A percentile compares a stretch with the other conserved stretches of the same genome.
These are phyloP conservation scores for Rotaria socialis DNA, from an alignment of 2,888 invertebrate genomes.

Conservation along the genomic window DNA sequence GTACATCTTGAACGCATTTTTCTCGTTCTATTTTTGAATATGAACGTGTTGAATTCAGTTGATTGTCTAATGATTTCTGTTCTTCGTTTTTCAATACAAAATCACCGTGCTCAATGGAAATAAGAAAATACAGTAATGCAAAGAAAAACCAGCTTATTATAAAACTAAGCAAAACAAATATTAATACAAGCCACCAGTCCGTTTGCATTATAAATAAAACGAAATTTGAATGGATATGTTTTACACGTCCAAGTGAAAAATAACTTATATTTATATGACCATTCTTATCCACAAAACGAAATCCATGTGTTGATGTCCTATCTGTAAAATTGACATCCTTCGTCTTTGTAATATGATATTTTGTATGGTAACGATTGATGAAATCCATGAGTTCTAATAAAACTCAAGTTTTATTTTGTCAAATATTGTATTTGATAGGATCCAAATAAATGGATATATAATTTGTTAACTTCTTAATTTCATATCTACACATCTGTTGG, in stretches of 20 bases:
- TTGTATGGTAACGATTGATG: background rate
- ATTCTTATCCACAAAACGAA: background rate
- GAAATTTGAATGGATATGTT: background rate
- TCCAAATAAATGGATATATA: background rate
- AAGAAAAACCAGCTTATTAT: slow-evolving; percentile 43
- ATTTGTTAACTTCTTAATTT: background rate
- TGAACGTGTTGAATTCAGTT: background rate
- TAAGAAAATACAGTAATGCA: slow-evolving; percentile 39
- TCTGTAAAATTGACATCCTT: background rate
- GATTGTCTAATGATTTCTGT: background rate
- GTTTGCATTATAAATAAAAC: slow-evolving; percentile 25
- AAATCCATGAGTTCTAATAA: background rate
- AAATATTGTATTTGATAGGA: background rate
- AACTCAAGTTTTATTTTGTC: too few species aligned
- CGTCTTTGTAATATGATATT: background rate
- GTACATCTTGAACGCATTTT: slow-evolving; percentile 31
- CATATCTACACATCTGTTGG: background rate
- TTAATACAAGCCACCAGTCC: background rate
- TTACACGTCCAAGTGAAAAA: background rate
- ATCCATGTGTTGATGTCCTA: background rate
- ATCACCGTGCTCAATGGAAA: slow-evolving; percentile 37
- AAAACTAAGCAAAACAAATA: slow-evolving; percentile 36
- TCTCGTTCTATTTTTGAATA: background rate
- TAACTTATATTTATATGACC: background rate
- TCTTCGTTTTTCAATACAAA: slow-evolving; percentile 47